Evolutionary conservation across 2,888 invertebrate genomes (phyloP).

Genomic region (Alviniconcha strummeri): DNA sequence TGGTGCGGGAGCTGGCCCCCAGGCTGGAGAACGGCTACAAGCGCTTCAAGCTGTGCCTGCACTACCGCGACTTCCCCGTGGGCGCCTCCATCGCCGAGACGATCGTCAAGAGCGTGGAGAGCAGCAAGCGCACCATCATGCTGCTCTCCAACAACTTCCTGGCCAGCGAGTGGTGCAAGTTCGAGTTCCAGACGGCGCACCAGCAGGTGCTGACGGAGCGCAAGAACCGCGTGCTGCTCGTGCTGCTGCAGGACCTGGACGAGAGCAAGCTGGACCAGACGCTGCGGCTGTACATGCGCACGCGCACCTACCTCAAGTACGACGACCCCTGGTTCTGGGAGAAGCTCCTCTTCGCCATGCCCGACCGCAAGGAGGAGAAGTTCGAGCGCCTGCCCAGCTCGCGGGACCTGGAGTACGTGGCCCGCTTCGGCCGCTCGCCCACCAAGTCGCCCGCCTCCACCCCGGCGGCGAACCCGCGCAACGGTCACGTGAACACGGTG

Average conservation of each 20-base stretch:
- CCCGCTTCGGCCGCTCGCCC: constrained; percentile 19
- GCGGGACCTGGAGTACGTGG: constrained; percentile 34
- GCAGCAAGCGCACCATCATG: constrained; percentile 89
- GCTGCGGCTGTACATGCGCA: constrained; percentile 89
- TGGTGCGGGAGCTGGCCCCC: constrained; percentile 87
- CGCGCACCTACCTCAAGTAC: constrained; percentile 88
- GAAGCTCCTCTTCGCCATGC: constrained; percentile 89
- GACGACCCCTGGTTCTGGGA: constrained; percentile 96
- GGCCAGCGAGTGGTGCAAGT: constrained; percentile 92
- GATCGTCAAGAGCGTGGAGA: constrained; percentile 90
- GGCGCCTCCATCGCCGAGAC: constrained; percentile 83
- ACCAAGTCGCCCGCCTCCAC: constrained; percentile 16
- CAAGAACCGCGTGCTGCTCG: constrained; percentile 85
- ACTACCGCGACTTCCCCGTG: constrained; percentile 61
- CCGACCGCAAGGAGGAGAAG: constrained; percentile 67
- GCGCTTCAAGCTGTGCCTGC: constrained; percentile 74
- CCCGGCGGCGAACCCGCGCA: constrained; percentile 3
- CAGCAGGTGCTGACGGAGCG: constrained; percentile 85
- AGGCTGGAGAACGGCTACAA: constrained; percentile 86
- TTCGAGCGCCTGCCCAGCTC: constrained; percentile 31
- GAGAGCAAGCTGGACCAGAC: constrained; percentile 89
- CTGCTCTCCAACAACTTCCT: constrained; percentile 91
- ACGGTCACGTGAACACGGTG: neutral
- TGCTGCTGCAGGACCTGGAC: constrained; percentile 88
- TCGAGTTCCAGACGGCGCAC: constrained; percentile 91